These are phyloP conservation scores for Drosophila setifemur DNA, from an alignment of 1,140 invertebrate species.

Conservation along the genomic window DNA sequence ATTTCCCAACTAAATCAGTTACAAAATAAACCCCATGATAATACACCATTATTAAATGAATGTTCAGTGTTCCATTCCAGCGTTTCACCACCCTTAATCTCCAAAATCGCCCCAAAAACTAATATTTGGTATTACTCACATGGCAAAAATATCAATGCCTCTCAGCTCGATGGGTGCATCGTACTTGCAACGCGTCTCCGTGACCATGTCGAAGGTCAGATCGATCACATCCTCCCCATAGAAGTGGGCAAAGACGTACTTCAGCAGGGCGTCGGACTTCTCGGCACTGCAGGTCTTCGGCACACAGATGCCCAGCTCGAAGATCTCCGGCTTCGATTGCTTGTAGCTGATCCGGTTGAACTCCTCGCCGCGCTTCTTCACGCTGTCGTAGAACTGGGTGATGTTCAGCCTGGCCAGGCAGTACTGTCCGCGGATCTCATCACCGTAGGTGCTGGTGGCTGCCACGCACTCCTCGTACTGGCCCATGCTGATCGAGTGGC, in stretches of 20 bases:
- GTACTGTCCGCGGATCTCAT: constrained; percentile 64
- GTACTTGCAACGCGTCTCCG: constrained; percentile 60
- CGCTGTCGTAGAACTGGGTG: constrained; percentile 46
- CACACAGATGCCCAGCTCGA: constrained; percentile 71
- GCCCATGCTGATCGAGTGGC: constrained; percentile 73
- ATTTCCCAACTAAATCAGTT: too few species aligned
- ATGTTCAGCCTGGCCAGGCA: constrained; percentile 66
- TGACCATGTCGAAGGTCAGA: constrained; percentile 21
- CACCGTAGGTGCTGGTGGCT: constrained; percentile 38
- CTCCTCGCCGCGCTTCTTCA: constrained; percentile 52
- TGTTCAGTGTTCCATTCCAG: too few species aligned
- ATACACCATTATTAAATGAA: too few species aligned
- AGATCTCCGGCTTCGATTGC: constrained; percentile 54
- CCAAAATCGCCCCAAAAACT: too few species aligned
- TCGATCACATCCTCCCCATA: constrained; percentile 44
- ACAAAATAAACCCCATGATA: too few species aligned
- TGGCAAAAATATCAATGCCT: constrained; percentile 73
- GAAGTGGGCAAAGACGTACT: constrained; percentile 30
- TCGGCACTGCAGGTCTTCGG: constrained; percentile 59
- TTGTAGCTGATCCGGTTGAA: constrained; percentile 61
- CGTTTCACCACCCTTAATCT: too few species aligned
- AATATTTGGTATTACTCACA: too few species aligned
- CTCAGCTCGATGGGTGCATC: constrained; percentile 64
- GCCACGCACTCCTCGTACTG: constrained; percentile 77
- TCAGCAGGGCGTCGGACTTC: constrained; percentile 50